Conservation (phyloP, 2,113 vertebrate species). For the Phylloscopus whistleri region DNA sequence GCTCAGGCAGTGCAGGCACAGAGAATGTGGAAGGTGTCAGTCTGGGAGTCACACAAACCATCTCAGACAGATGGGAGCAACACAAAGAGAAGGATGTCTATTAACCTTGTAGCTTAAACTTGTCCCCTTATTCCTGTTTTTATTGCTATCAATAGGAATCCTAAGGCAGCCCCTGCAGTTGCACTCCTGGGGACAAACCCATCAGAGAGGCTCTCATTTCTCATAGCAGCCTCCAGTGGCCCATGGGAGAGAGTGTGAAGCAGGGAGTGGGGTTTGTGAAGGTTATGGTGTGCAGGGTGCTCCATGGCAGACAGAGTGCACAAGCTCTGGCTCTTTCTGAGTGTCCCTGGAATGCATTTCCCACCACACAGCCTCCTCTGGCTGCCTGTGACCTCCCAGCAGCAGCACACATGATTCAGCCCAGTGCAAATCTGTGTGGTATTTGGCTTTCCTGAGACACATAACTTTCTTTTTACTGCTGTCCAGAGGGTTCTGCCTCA, state of each 20-base stretch:
- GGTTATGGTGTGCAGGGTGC: background rate
- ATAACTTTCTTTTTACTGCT: background rate
- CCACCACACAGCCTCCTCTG: background rate
- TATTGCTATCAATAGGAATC: background rate
- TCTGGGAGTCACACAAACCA: accelerated
- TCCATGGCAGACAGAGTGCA: background rate
- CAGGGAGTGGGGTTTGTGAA: background rate
- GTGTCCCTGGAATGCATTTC: slow-evolving; percentile 10
- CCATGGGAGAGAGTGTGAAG: background rate
- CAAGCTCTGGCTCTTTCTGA: background rate
- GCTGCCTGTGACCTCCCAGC: background rate
- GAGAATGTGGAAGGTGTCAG: background rate
- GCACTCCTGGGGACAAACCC: background rate
- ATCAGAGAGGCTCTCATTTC: background rate
- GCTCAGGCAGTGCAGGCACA: background rate
- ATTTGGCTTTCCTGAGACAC: background rate
- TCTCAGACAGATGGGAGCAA: background rate
- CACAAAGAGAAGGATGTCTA: accelerated
- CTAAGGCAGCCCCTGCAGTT: background rate
- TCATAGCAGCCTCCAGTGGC: background rate
- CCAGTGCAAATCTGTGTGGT: background rate
- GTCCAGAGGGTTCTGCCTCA: background rate
- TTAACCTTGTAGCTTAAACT: background rate
- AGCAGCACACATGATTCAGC: background rate
- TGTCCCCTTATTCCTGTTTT: background rate